Conservation (phyloP, 1,140 invertebrate species). For the Drosophila willistoni region DNA sequence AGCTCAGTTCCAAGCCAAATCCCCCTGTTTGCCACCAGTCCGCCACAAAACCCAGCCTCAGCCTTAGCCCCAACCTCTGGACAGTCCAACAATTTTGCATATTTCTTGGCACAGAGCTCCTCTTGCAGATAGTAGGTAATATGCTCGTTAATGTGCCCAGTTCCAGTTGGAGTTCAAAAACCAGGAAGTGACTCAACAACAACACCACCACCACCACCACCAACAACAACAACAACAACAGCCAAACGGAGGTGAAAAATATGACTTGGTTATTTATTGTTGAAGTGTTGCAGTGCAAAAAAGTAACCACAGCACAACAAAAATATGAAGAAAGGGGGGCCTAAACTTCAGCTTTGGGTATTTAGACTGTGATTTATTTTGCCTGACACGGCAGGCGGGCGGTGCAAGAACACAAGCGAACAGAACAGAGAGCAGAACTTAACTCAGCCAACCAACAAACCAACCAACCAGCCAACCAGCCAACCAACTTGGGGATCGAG, state of each 20-base stretch:
- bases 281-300: slow-evolving; percentile 78
- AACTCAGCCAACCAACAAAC: slow-evolving; percentile 21
- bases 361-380: slow-evolving; percentile 80
- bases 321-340: slow-evolving; percentile 41
- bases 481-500: neutral
- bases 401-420: slow-evolving; percentile 46
- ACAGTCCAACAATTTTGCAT: slow-evolving; percentile 73
- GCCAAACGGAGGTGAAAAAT: slow-evolving; percentile 74
- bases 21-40: neutral
- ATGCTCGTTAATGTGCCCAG: slow-evolving; percentile 79
- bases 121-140: slow-evolving; percentile 71
- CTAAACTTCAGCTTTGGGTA: slow-evolving; percentile 77
- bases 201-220: slow-evolving; percentile 41
- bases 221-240: slow-evolving; percentile 29
- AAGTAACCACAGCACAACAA: slow-evolving; percentile 23
- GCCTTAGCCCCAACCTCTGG: slow-evolving; percentile 16
- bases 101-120: slow-evolving; percentile 52
- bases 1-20: slow-evolving; percentile 36
- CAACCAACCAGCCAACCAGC: slow-evolving; percentile 3
- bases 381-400: slow-evolving; percentile 69
- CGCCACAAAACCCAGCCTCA: neutral
- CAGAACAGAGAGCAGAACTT: slow-evolving; percentile 37
- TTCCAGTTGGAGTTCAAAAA: slow-evolving; percentile 68
- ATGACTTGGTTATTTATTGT: slow-evolving; percentile 81
- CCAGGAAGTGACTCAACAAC: slow-evolving; percentile 80